Evolutionary conservation across 2,113 vertebrate genomes (phyloP), one percentile per base, ranked within the genome.

Genomic region (Corythornis cristatus): DNA sequence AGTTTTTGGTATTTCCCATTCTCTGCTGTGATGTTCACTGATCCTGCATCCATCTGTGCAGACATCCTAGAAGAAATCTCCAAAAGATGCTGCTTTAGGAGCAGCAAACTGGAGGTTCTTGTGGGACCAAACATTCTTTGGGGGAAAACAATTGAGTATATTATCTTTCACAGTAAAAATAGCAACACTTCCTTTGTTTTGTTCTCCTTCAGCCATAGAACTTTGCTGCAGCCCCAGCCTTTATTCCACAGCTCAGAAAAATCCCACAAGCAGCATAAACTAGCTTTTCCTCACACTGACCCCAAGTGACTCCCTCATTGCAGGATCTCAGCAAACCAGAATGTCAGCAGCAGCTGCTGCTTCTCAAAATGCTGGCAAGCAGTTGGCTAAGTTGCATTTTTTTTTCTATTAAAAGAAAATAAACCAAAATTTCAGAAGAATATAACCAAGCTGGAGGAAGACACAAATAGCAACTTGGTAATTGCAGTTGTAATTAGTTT

Each of bases 211-310:
- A 88, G 43, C 40, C 1, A 2, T 14, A 83, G 87, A 86, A 51
- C 35, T 85, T 88, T 93, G 42, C 64, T 82, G 17, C n/a, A 76
- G 33, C 15, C 56, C 15, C 64, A 86, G 84, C 64, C n/a, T 91
- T 74, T 87, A 93, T 87, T 89, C 93, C 89, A 93, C 89, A 88
- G 82, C 43, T 91, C 79, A 93, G 79, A 93, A 93, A 89, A 84
- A 81, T 91, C 85, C 61, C 85, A 86, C 51, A 86, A 65, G 25
- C 67, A 80, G 82, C 82, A 95, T 45, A 91, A 94, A 92, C 67
- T 67, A 85, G 29, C 71, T 83, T 91, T 88, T 81, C 64, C 91
- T 71, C 72, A 60, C 40, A 6, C 53, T 96, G 91, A 95, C 91
- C 95, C 73, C 40, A 78, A 93, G 65, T 81, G 80, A 93, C 94